Percentiles rank a stretch among this genome's conserved stretches.
phyloP scores from a whole-genome alignment of 2,797 vertebrate species.

The Chaunax sp. region DNA sequence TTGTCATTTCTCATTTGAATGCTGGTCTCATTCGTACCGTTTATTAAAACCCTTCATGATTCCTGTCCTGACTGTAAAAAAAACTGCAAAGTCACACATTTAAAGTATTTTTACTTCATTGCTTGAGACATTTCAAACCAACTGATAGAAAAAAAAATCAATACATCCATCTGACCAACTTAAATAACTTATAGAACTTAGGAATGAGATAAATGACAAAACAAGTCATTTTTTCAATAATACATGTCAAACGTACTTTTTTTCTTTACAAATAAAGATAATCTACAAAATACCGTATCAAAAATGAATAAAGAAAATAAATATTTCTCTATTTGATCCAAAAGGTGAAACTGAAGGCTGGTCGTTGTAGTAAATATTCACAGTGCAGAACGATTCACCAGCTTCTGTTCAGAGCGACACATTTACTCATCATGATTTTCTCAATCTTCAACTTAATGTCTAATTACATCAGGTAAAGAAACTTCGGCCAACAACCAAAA shows the following conservation, averaged over 20 bases:
- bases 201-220: background rate
- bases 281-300: background rate
- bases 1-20: no score
- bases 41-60: no score
- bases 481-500: background rate
- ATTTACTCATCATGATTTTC: no score
- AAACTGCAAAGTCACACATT: background rate
- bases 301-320: background rate
- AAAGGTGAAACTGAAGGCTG: background rate
- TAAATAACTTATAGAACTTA: background rate
- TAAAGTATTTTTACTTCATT: slow-evolving; percentile 11
- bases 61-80: no score
- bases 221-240: background rate
- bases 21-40: no score
- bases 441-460: background rate
- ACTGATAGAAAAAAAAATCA: background rate
- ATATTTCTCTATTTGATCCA: background rate
- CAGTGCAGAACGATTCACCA: no score
- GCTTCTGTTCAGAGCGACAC: no score
- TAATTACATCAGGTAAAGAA: background rate
- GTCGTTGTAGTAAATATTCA: background rate
- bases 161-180: background rate
- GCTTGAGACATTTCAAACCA: background rate
- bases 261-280: background rate
- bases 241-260: background rate